phyloP scores from a whole-genome alignment of 2,113 vertebrate species.

The Spilogale gracilis region DNA sequence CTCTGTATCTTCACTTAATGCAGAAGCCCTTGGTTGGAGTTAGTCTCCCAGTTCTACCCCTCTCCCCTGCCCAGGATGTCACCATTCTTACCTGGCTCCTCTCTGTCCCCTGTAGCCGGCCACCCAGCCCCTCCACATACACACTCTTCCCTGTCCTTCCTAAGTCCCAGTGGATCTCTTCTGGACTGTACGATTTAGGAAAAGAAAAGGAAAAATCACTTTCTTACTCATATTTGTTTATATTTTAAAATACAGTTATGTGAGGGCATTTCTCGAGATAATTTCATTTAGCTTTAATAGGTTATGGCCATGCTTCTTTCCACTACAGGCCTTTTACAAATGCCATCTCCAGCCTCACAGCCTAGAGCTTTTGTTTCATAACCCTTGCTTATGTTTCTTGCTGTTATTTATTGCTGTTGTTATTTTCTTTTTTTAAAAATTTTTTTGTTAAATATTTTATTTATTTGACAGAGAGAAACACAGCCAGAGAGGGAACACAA shows the following conservation, averaged over 20 bases:
- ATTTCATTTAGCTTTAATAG: neutral
- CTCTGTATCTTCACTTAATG: neutral
- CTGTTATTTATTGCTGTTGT: neutral
- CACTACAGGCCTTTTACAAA: neutral
- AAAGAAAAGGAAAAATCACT: neutral
- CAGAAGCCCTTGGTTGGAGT: neutral
- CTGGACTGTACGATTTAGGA: neutral
- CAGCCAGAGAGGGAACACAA: too few relatives aligned
- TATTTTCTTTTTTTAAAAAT: too few relatives aligned
- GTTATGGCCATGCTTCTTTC: neutral
- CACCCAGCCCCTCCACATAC: neutral
- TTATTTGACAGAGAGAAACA: too few relatives aligned
- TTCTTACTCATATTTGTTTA: slow-evolving; percentile 13
- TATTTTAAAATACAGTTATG: neutral
- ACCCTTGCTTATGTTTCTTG: neutral
- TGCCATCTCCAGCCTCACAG: neutral
- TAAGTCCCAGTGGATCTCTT: neutral
- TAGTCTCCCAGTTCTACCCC: neutral
- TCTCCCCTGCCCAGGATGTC: too few relatives aligned
- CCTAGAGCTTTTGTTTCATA: neutral
- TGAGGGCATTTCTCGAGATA: neutral
- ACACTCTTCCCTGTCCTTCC: neutral
- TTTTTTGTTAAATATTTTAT: too few relatives aligned
- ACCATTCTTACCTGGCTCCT: neutral
- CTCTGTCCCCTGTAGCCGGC: neutral